phyloP scores from a whole-genome alignment of 2,888 invertebrate species.

The Dicyrtoma fusca region DNA sequence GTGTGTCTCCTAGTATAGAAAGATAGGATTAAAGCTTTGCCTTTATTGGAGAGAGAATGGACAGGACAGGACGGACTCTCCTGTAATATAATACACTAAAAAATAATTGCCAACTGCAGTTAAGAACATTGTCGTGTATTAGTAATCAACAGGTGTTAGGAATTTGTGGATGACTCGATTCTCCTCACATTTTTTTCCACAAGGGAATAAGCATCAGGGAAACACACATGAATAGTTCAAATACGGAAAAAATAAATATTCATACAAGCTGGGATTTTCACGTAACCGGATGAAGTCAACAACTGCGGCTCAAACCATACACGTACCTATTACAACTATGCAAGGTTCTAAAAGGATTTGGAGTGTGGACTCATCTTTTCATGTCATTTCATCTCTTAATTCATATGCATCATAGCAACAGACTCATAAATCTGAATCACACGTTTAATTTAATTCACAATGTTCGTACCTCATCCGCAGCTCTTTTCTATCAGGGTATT shows the following conservation, averaged over 20 bases:
- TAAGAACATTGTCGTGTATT: constrained; percentile 25
- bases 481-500: too few species aligned
- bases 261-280: background rate
- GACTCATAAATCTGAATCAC: background rate
- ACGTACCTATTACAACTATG: too few species aligned
- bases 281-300: background rate
- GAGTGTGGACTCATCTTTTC: background rate
- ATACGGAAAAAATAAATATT: background rate
- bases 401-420: constrained; percentile 8
- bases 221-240: background rate
- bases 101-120: background rate
- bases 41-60: background rate
- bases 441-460: constrained; percentile 4
- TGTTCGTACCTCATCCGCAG: background rate
- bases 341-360: background rate
- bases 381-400: constrained; percentile 5
- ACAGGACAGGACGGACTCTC: too few species aligned
- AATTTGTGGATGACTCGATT: background rate
- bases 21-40: too few species aligned
- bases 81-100: background rate
- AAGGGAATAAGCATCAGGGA: background rate
- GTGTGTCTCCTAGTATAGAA: too few species aligned
- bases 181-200: too few species aligned
- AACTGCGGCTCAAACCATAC: background rate
- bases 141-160: constrained; percentile 23